Evolutionary conservation across 2,888 invertebrate genomes (phyloP), one percentile per base, ranked within the genome.

Genomic region (Alloplasta piceator): DNA sequence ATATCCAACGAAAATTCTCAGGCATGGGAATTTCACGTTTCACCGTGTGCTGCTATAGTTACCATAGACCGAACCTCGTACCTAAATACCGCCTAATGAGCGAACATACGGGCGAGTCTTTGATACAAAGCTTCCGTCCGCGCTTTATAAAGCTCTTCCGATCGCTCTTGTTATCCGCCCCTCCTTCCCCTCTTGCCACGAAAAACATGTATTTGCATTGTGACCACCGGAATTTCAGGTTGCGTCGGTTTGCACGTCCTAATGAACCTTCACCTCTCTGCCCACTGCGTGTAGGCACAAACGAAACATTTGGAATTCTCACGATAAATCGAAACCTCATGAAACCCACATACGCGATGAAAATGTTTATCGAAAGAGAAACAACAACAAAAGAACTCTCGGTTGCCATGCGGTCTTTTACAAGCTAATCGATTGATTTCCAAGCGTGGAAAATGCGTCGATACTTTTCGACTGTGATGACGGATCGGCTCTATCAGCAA

Each of bases 61-160:
- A 14, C 52, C 12, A 10, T 68, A 4, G 70, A 50, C 46, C 68
- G 78, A 71, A 79, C 80, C 50, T 50, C 55, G 56, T 67, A 84
- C 73, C 86, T 90, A 90, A 89, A 89, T 89, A 89, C 86, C 82
- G 82, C 83, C 86, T 89, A 89, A 90, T 89, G 89, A 89, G 87
- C 89, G 26, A 26, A 84, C 86, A 89, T 89, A 87, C 88, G 89
- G 89, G 88, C 77, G 74, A 82, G 86, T 87, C 89, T 89, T 89
- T 90, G 89, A 88, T 86, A 89, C 89, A 88, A 88, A 87, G 88
- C 86, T 84, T 82, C 84, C 84, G 83, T 76, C 76, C 36, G 80
- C 76, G 87, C 86, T 87, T 86, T 85, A 85, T 85, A 87, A 80
- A 84, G 82, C 74, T 50, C 41, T 75, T 74, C 39, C 56, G n/a